phyloP scores from a whole-genome alignment of 2,797 vertebrate genomes.

The Denticeps clupeoides region DNA sequence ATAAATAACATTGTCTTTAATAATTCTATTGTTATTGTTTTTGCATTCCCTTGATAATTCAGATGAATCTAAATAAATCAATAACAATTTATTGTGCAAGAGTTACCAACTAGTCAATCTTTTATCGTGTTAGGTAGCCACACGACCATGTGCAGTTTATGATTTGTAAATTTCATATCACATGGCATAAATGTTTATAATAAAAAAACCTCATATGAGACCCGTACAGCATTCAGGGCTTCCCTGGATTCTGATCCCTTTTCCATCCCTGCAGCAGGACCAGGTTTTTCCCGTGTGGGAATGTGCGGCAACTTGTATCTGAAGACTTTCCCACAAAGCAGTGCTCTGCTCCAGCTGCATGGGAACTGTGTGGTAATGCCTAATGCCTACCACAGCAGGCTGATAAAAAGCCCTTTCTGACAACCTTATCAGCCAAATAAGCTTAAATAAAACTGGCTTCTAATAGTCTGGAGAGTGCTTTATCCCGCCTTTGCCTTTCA shows the following conservation, averaged over 20 bases:
- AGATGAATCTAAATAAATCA: too few relatives aligned
- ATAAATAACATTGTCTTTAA: too few relatives aligned
- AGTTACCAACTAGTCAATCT: too few relatives aligned
- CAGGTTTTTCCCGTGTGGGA: slow-evolving; percentile 35
- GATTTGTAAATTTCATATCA: too few relatives aligned
- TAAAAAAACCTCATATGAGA: too few relatives aligned
- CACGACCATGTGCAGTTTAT: too few relatives aligned
- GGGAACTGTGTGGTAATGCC: slow-evolving; percentile 43
- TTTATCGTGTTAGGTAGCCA: too few relatives aligned
- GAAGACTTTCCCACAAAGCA: slow-evolving; percentile 54
- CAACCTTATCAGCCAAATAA: slow-evolving; percentile 58
- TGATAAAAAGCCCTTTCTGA: slow-evolving; percentile 54
- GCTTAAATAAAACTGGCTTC: slow-evolving; percentile 59
- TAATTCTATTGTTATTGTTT: too few relatives aligned
- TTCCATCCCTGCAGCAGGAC: slow-evolving; percentile 2
- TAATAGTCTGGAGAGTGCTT: slow-evolving; percentile 55
- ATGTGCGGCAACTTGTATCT: slow-evolving; percentile 35
- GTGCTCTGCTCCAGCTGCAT: slow-evolving; percentile 31
- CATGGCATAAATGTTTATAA: too few relatives aligned
- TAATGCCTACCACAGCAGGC: slow-evolving; percentile 24
- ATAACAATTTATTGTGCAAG: too few relatives aligned
- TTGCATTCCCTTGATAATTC: too few relatives aligned
- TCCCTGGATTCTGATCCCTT: slow-evolving; percentile 5
- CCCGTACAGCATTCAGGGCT: too few relatives aligned
- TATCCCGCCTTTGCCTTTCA: slow-evolving; percentile 48